Base-by-base conservation (phyloP, 2,888 invertebrate genomes). In the Agonopterix alstromeriana region DNA sequence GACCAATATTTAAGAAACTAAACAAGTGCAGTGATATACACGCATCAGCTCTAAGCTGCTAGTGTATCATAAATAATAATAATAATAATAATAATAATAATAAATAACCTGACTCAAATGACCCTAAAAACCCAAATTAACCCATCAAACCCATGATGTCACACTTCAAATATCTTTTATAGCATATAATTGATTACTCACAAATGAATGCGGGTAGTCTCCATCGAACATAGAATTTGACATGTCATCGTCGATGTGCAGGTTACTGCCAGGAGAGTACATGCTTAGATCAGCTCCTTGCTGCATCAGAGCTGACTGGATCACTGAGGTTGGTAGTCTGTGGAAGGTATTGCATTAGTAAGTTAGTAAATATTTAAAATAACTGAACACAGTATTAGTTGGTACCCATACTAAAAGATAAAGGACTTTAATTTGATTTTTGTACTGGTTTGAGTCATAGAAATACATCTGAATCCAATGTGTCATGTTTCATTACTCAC, bases 231-330 rank as follows among this genome's bases (percentile, higher is more conserved):
- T 84, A 27, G 80, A 73, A 51, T 82, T 83, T 27, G 87, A 83
- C 67, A 86, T 70, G n/a, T 87, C 86, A 47, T 82, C 85, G 48
- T 86, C 85, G 1, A 78, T 77, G 63, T 79, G 84, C 2, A 72
- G 74, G 56, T 67, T 88, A 53, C 78, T 79, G 10, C 78, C 83
- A n/a, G 78, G 87, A 0, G 86, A 87, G 56, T 88, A 89, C 74
- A 89, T 75, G 67, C 87, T 85, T 17, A 87, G 60, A 53, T 84
- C 89, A 0, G 81, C 82, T 3, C 82, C 87, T 69, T 82, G 77
- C 70, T 89, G 90, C 74, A 88, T 76, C 49, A 89, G 60, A 0
- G 88, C 88, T 38, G 65, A 87, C 61, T 89, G 89, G 45, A 89
- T 88, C 51, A 89, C 88, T 11, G 77, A 89, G 2, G 76, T 85